A percentile compares a stretch with the other conserved stretches of the same genome.
These are phyloP conservation scores for Phalacrocorax pelagicus DNA, from an alignment of 2,113 vertebrate genomes.

Conservation along the genomic window DNA sequence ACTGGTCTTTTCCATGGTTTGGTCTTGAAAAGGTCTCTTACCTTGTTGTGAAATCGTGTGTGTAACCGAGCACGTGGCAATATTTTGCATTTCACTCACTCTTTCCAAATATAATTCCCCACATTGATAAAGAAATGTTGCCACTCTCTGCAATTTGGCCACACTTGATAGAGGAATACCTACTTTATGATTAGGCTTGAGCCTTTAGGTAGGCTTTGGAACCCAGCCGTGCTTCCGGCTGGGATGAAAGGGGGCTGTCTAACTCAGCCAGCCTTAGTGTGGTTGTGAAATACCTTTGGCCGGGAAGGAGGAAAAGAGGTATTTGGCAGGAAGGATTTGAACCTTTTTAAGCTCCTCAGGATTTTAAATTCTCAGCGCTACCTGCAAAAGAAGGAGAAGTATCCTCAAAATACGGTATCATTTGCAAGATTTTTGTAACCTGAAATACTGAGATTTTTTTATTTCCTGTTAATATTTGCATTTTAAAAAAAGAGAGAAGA, in stretches of 20 bases:
- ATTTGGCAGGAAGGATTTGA: neutral
- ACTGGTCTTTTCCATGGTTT: neutral
- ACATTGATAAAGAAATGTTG: accelerated
- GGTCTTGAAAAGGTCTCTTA: neutral
- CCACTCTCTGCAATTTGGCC: neutral
- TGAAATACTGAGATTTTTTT: neutral
- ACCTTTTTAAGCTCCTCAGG: neutral
- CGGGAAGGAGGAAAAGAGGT: neutral
- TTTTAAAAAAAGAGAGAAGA: neutral
- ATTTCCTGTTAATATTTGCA: neutral
- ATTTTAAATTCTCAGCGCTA: neutral
- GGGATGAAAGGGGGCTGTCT: neutral
- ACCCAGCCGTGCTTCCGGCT: neutral
- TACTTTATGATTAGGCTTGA: neutral
- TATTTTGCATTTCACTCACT: neutral
- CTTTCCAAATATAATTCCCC: neutral
- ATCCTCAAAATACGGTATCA: neutral
- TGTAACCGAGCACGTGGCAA: neutral
- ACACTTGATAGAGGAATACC: neutral
- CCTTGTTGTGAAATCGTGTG: neutral
- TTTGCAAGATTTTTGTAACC: neutral
- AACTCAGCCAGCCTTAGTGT: neutral
- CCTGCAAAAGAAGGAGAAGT: neutral
- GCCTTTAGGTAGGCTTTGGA: neutral
- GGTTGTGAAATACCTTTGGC: neutral